These are phyloP conservation scores for Xylocampa areola DNA, from an alignment of 2,888 invertebrate species.

Conservation along the genomic window DNA sequence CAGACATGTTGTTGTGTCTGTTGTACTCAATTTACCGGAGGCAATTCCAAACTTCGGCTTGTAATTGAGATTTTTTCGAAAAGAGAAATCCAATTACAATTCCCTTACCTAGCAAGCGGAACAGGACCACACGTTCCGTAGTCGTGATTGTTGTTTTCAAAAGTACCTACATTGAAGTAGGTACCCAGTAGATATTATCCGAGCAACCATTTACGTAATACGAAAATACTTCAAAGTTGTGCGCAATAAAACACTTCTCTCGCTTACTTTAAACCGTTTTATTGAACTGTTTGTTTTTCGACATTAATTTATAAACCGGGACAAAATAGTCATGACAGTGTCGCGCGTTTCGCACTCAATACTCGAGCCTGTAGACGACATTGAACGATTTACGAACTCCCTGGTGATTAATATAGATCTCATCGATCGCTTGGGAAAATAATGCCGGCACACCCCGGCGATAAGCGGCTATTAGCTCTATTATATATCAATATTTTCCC, in stretches of 20 bases:
- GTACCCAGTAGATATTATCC: conserved; percentile 4
- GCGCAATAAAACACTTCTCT: conserved; percentile 28
- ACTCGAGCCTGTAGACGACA: conserved; percentile 66
- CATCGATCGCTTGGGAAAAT: conserved; percentile 59
- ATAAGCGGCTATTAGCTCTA: conserved; percentile 57
- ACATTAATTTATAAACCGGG: conserved; percentile 56
- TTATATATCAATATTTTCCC: conserved; percentile 56
- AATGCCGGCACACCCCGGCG: conserved; percentile 53
- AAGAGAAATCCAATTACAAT: conserved; percentile 31
- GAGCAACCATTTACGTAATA: conserved; percentile 20
- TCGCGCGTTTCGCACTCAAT: conserved; percentile 66
- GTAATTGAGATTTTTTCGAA: conserved; percentile 29
- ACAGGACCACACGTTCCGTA: conserved; percentile 5
- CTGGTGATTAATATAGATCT: conserved; percentile 66
- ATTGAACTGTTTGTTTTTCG: conserved; percentile 44
- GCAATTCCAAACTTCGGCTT: conserved; percentile 20
- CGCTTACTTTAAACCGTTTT: conserved; percentile 36
- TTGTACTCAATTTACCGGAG: conserved; percentile 2
- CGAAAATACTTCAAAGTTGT: conserved; percentile 23
- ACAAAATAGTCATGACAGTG: conserved; percentile 63
- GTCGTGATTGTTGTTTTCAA: conserved; percentile 22
- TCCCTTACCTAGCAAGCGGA: conserved; percentile 13
- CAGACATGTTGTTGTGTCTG: not conserved
- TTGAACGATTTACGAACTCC: conserved; percentile 70
- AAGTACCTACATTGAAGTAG: conserved; percentile 13